These are phyloP conservation scores for Tenthredo scrophulariae DNA, from an alignment of 2,888 invertebrate genomes.

Conservation along the genomic window DNA sequence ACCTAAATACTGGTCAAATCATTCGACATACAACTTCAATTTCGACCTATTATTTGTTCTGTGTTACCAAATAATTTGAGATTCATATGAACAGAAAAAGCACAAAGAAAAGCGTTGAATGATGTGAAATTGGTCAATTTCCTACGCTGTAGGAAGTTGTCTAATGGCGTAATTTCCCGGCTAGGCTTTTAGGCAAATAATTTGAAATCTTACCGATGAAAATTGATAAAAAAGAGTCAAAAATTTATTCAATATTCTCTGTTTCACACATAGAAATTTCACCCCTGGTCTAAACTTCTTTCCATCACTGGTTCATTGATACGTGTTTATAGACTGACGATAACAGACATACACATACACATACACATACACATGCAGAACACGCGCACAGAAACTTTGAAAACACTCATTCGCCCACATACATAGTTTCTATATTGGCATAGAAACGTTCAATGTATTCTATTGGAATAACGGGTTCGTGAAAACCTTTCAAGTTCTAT, in stretches of 20 bases:
- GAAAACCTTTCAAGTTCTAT: constrained; percentile 38
- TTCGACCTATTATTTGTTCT: not conserved
- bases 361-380: no score
- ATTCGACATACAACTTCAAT: not conserved
- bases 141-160: not conserved
- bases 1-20: not conserved
- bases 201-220: not conserved
- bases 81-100: not conserved
- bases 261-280: not conserved
- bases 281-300: not conserved
- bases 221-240: not conserved
- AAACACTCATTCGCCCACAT: not conserved
- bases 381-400: not conserved
- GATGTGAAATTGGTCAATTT: not conserved
- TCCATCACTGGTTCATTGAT: not conserved
- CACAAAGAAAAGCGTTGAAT: not conserved
- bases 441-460: constrained; percentile 45
- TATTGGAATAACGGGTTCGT: constrained; percentile 37
- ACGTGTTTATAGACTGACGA: not conserved
- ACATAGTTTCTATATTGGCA: not conserved
- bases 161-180: not conserved
- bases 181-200: not conserved
- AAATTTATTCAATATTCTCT: not conserved
- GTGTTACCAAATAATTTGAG: not conserved
- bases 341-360: not conserved